These are phyloP conservation scores for Cryptus armator DNA, from an alignment of 2,888 invertebrate genomes.

Conservation along the genomic window DNA sequence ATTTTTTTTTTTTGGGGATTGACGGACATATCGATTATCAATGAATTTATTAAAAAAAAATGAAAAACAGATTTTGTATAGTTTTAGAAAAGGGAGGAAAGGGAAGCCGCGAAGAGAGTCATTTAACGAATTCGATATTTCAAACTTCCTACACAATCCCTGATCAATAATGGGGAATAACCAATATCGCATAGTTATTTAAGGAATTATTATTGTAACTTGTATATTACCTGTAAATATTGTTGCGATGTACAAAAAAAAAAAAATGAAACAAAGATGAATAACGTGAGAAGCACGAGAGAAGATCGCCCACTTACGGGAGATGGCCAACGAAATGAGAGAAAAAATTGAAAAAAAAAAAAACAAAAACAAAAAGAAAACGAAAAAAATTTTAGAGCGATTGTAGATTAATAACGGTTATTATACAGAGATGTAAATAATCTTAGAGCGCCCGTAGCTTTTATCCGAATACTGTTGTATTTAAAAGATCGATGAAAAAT, in stretches of 20 bases:
- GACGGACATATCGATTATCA: slow-evolving; percentile 82
- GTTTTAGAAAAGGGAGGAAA: slow-evolving; percentile 72
- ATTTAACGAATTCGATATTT: slow-evolving; percentile 78
- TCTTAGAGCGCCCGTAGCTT: slow-evolving; percentile 79
- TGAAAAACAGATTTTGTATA: slow-evolving; percentile 74
- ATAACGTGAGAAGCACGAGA: slow-evolving; percentile 51
- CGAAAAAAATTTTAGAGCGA: slow-evolving; percentile 72
- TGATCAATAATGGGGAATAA: slow-evolving; percentile 74
- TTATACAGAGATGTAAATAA: slow-evolving; percentile 83
- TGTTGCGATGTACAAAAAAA: slow-evolving; percentile 82
- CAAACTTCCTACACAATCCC: slow-evolving; percentile 72
- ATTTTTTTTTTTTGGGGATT: slow-evolving; percentile 63
- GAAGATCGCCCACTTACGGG: slow-evolving; percentile 70
- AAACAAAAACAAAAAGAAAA: slow-evolving; percentile 69
- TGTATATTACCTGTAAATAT: slow-evolving; percentile 84
- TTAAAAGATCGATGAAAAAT: slow-evolving; percentile 55
- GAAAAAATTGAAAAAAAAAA: neutral
- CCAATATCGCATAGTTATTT: slow-evolving; percentile 73
- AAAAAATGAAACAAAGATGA: slow-evolving; percentile 57
- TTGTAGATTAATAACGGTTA: slow-evolving; percentile 79
- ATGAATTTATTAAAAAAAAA: slow-evolving; percentile 69
- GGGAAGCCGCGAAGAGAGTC: slow-evolving; percentile 30
- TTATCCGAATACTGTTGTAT: slow-evolving; percentile 74
- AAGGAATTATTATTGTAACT: slow-evolving; percentile 75
- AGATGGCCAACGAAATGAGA: slow-evolving; percentile 74